Percentiles rank a stretch among this genome's conserved stretches.
These are phyloP conservation scores for Ernsta delagoae DNA, from an alignment of 2,888 invertebrate species.

Conservation along the genomic window DNA sequence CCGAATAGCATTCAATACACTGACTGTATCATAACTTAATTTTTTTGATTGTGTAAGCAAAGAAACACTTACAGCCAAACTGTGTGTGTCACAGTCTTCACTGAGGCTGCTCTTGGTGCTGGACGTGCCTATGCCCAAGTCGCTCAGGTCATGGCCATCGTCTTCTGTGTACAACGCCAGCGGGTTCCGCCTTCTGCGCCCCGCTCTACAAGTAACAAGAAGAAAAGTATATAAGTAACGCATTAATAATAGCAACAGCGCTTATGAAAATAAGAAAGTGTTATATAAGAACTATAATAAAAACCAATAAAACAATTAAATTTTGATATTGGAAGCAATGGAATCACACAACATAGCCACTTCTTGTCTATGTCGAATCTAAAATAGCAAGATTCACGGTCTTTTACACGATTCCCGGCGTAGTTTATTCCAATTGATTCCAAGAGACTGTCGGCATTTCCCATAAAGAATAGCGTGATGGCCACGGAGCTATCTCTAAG, in stretches of 20 bases:
- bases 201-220: constrained; percentile 64
- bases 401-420: constrained; percentile 5
- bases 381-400: constrained; percentile 12
- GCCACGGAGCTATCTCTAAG: constrained; percentile 25
- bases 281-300: too few relatives aligned
- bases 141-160: constrained; percentile 93
- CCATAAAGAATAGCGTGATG: constrained; percentile 31
- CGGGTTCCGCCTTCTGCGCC: constrained; percentile 80
- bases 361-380: background rate
- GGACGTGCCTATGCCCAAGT: constrained; percentile 90
- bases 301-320: too few relatives aligned
- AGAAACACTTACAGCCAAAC: constrained; percentile 82
- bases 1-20: background rate
- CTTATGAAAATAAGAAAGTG: too few relatives aligned
- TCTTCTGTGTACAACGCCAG: constrained; percentile 91
- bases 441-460: constrained; percentile 33
- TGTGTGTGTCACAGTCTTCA: constrained; percentile 87
- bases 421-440: constrained; percentile 28
- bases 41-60: background rate
- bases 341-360: too few relatives aligned
- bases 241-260: background rate
- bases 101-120: constrained; percentile 87
- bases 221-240: background rate
- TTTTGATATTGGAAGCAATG: too few relatives aligned
- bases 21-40: background rate